Evolutionary conservation across 2,797 vertebrate species (phyloP), one percentile per base, ranked within the genome.

Genomic region (Onychomys arenicola): DNA sequence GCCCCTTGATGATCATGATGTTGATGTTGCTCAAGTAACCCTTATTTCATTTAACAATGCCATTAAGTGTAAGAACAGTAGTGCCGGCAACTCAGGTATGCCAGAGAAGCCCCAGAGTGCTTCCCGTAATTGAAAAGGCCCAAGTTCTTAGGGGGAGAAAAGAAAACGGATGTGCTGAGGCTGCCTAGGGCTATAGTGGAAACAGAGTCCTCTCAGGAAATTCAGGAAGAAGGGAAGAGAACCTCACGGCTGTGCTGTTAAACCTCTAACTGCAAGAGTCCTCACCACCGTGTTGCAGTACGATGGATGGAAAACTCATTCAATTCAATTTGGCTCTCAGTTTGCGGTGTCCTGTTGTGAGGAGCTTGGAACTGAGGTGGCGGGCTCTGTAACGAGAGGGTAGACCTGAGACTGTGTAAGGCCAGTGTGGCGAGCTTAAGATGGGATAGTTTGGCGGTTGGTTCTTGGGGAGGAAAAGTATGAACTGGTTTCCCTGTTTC

Each of bases 381-480:
- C 9, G 2, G 16, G 13, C 7, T 10, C 89, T n/a, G 3, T 34
- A 14, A 0, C 3, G 7, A 34, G 2, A 14, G 19, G 6, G 34
- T 34, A 0, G n/a, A 27, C 78, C n/a, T 16, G 14, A 78, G 61
- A 61, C 27, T 43, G 13, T 23, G 63, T 5, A 57, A 77, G 46
- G 65, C 6, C 37, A n/a, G 19, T 27, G 65, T 61, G 63, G 49
- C 52, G 67, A 71, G 32, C 81, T 7, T 76, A 32, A 65, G 59
- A 71, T 40, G 57, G 77, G n/a, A 2, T 59, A 4, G 73, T 71
- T 95, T 67, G 40, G 52, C 61, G 4, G 2, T 32, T 71, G 55
- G 29, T 59, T 97, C 71, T 95, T 69, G 61, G 21, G 11, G 32
- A 82, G 85, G 67, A 34, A 84, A 92, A 61, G n/a, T 61, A 37